Conservation (phyloP, 1,140 invertebrate species). For the Pygmarrhopalites habei region DNA sequence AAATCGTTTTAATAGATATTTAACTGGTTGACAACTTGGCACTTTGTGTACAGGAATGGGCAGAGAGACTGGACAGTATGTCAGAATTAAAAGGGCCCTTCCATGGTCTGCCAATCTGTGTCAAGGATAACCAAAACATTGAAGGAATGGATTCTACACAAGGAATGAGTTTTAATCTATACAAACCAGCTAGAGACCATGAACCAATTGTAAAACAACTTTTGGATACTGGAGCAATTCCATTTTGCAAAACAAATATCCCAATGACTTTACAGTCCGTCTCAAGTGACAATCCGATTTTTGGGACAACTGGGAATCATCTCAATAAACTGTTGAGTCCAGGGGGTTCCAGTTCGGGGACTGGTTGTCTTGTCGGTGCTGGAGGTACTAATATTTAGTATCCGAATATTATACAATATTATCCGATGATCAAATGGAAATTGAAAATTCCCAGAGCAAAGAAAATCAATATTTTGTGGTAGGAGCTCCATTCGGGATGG, state of each 20-base stretch:
- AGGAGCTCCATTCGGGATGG: slow-evolving; percentile 43
- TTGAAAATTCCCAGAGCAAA: no score
- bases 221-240: slow-evolving; percentile 45
- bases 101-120: slow-evolving; percentile 43
- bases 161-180: slow-evolving; percentile 39
- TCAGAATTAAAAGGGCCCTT: slow-evolving; percentile 39
- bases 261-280: slow-evolving; percentile 42
- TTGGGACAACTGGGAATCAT: slow-evolving; percentile 35
- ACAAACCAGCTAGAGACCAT: slow-evolving; percentile 41
- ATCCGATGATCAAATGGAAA: no score
- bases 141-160: slow-evolving; percentile 44
- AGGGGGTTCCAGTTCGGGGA: slow-evolving; percentile 39
- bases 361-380: slow-evolving; percentile 40
- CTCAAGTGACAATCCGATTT: slow-evolving; percentile 38
- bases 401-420: no score
- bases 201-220: slow-evolving; percentile 42
- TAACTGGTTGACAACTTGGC: no score
- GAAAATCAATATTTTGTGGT: no score
- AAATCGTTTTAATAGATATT: neutral
- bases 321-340: slow-evolving; percentile 29
- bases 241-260: slow-evolving; percentile 48
- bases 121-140: slow-evolving; percentile 43
- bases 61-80: slow-evolving; percentile 40
- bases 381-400: no score
- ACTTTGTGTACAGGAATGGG: slow-evolving; percentile 41